Conservation (phyloP, 2,113 vertebrate genomes). For the Heterotilapia buettikoferi region DNA sequence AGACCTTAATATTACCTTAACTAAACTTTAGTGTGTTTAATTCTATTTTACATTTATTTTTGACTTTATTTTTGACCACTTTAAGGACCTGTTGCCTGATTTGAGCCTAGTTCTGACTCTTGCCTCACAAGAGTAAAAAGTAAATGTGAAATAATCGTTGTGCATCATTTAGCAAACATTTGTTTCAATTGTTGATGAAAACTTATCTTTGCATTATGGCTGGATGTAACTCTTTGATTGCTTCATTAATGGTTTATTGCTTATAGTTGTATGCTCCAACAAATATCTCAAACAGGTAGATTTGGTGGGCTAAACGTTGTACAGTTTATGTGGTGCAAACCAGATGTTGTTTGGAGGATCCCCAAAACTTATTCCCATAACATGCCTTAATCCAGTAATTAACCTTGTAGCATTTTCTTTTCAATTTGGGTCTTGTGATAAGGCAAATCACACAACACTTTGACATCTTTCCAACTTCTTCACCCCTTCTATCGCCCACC, state of each 20-base stretch:
- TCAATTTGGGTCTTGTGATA: slow-evolving; percentile 15
- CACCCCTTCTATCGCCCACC: slow-evolving; percentile 11
- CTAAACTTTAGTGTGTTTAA: background rate
- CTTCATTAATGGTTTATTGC: background rate
- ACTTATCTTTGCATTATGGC: background rate
- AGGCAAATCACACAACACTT: slow-evolving; percentile 17
- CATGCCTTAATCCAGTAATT: background rate
- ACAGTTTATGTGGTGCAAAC: background rate
- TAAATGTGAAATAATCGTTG: background rate
- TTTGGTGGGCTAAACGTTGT: background rate
- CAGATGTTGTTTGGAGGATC: background rate
- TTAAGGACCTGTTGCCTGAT: background rate
- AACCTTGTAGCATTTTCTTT: background rate
- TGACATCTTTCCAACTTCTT: background rate
- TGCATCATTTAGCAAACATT: background rate
- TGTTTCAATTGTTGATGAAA: background rate
- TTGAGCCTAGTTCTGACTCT: background rate
- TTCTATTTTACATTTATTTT: background rate
- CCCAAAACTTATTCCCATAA: background rate
- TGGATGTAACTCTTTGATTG: background rate
- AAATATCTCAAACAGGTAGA: background rate
- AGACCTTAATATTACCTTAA: background rate
- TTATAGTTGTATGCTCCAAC: background rate
- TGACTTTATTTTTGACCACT: background rate
- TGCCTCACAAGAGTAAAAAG: background rate